phyloP scores from a whole-genome alignment of 2,888 invertebrate species.

The Palloptera scutellata region DNA sequence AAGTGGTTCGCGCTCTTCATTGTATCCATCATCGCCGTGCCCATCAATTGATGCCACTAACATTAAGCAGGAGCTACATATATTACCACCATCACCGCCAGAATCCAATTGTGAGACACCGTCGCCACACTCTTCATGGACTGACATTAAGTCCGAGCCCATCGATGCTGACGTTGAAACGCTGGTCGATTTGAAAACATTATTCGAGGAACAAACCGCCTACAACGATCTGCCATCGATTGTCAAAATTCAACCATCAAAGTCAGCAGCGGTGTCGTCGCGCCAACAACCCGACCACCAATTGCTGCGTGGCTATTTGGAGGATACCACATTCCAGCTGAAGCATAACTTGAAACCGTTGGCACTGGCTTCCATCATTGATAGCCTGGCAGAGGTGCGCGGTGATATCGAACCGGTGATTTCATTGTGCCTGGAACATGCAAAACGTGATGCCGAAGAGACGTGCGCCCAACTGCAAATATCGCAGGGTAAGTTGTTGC shows the following conservation, averaged over 20 bases:
- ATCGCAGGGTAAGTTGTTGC: conserved; percentile 78
- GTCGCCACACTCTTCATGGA: conserved; percentile 65
- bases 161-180: conserved; percentile 60
- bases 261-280: conserved; percentile 28
- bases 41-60: conserved; percentile 60
- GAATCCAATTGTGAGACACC: conserved; percentile 68
- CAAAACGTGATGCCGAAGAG: conserved; percentile 84
- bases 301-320: conserved; percentile 79
- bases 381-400: conserved; percentile 68
- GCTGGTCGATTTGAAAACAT: conserved; percentile 58
- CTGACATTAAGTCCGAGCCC: conserved; percentile 62
- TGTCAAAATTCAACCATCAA: conserved; percentile 1
- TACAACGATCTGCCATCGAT: not conserved
- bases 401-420: conserved; percentile 85
- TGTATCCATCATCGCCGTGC: conserved; percentile 54
- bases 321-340: conserved; percentile 86
- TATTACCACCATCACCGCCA: conserved; percentile 70
- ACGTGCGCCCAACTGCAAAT: conserved; percentile 87
- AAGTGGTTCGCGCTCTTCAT: conserved; percentile 46
- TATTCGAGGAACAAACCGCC: conserved; percentile 45
- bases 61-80: conserved; percentile 65
- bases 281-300: conserved; percentile 71
- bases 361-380: conserved; percentile 72
- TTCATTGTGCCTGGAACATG: conserved; percentile 85
- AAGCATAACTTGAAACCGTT: conserved; percentile 83